Evolutionary conservation across 2,888 invertebrate genomes (phyloP).

Genomic region (Caenorhabditis sp.): DNA sequence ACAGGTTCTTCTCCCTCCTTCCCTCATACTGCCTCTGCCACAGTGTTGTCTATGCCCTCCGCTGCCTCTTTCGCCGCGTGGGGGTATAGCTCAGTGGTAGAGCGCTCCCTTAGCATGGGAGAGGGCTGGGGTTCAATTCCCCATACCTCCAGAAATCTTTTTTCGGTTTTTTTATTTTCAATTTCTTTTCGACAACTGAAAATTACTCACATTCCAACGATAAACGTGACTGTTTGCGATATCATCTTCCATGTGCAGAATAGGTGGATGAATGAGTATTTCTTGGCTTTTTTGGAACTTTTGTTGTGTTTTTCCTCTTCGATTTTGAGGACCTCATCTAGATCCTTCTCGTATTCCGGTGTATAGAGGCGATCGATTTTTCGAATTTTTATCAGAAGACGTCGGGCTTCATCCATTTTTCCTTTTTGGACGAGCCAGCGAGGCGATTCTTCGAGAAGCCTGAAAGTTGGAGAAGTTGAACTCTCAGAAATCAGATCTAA

Average conservation of each 20-base stretch:
- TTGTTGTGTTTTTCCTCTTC: slow-evolving; percentile 49
- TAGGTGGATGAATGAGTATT: slow-evolving; percentile 67
- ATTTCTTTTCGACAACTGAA: not conserved
- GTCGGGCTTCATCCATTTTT: slow-evolving; percentile 51
- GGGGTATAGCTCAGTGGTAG: slow-evolving; percentile 78
- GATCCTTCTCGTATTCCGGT: slow-evolving; percentile 43
- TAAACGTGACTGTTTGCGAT: slow-evolving; percentile 60
- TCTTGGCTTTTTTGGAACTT: slow-evolving; percentile 53
- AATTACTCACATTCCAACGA: slow-evolving; percentile 64
- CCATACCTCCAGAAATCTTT: slow-evolving; percentile 69
- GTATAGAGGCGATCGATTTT: slow-evolving; percentile 53
- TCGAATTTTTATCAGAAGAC: slow-evolving; percentile 53
- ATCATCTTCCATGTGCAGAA: slow-evolving; percentile 71
- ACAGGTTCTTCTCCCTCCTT: no score
- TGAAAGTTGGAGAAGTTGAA: no score
- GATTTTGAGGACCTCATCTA: slow-evolving; percentile 52
- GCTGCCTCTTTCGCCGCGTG: slow-evolving; percentile 1
- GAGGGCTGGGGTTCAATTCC: slow-evolving; percentile 77
- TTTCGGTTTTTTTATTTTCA: no score
- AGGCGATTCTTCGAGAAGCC: slow-evolving; percentile 63
- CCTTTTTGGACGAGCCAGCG: slow-evolving; percentile 66
- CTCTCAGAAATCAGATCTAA: not conserved
- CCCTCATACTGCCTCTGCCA: no score
- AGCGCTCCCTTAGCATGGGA: slow-evolving; percentile 79
- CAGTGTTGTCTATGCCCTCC: not conserved